Conservation (phyloP, 2,113 vertebrate genomes). For the Diadophis punctatus region DNA sequence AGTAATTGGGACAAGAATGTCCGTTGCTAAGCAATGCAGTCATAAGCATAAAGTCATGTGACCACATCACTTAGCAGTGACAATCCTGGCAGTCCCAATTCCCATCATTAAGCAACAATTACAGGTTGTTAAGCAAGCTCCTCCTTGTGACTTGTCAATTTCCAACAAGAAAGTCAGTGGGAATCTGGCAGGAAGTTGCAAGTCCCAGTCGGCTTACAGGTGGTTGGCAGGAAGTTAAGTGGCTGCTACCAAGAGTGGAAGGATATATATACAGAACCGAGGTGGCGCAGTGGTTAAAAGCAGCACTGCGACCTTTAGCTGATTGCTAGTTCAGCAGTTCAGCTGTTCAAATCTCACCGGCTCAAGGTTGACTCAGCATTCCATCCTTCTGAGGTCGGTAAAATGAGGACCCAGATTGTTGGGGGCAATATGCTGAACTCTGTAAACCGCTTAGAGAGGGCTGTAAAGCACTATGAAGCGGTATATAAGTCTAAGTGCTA, state of each 20-base stretch:
- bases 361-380: no score
- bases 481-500: no score
- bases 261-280: no score
- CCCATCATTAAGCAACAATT: background rate
- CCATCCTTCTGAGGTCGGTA: no score
- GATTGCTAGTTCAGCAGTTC: no score
- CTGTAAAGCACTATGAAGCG: no score
- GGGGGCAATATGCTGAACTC: no score
- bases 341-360: no score
- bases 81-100: background rate
- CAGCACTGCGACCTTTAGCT: no score
- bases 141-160: background rate
- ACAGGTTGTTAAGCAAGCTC: background rate
- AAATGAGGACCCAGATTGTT: no score
- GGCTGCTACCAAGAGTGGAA: background rate
- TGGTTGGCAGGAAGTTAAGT: background rate
- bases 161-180: background rate
- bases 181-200: background rate
- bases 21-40: background rate
- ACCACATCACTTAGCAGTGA: background rate
- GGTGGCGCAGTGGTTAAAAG: no score
- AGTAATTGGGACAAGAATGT: background rate
- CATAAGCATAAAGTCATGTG: background rate
- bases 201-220: background rate
- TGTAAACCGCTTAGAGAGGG: no score